A percentile compares a stretch with the other conserved stretches of the same genome.
Evolutionary conservation across 2,888 invertebrate species (phyloP).

Genomic region (Amphimallon solstitiale): DNA sequence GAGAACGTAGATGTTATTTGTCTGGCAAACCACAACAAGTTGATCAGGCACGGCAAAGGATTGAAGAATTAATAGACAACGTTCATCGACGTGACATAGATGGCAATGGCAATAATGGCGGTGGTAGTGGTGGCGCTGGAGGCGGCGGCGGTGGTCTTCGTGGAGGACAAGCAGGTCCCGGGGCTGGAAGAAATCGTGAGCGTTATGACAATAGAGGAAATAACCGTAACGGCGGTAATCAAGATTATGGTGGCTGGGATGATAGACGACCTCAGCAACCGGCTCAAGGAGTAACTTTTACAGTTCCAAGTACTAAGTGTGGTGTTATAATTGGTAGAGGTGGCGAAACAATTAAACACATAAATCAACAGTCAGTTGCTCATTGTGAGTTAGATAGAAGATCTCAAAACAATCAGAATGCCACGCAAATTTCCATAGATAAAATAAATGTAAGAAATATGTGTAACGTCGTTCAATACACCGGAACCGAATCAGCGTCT

Average conservation of each 20-base stretch:
- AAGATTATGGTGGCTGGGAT: slow-evolving; percentile 61
- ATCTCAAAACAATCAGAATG: slow-evolving; percentile 72
- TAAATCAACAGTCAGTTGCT: slow-evolving; percentile 95
- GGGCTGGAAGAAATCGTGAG: slow-evolving; percentile 58
- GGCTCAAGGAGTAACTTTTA: slow-evolving; percentile 79
- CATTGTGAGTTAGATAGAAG: slow-evolving; percentile 96
- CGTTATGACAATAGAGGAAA: slow-evolving; percentile 51
- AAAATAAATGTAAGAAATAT: no score
- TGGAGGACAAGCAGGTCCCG: slow-evolving; percentile 57
- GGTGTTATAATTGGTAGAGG: slow-evolving; percentile 96
- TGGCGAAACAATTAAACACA: slow-evolving; percentile 97
- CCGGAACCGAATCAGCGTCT: no score
- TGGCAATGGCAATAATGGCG: slow-evolving; percentile 68
- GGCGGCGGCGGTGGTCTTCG: slow-evolving; percentile 60
- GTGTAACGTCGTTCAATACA: no score
- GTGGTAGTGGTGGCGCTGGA: slow-evolving; percentile 63
- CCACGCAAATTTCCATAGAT: no score
- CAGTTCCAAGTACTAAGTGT: slow-evolving; percentile 94
- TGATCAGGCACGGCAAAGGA: slow-evolving; percentile 85
- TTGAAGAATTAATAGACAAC: slow-evolving; percentile 90
- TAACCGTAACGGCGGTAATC: slow-evolving; percentile 57
- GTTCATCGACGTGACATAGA: slow-evolving; percentile 79
- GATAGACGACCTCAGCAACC: slow-evolving; percentile 68
- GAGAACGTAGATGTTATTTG: slow-evolving; percentile 88
- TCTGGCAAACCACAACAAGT: slow-evolving; percentile 90